A percentile compares a stretch with the other conserved stretches of the same genome.
These are phyloP conservation scores for Pleuronectes platessa DNA, from an alignment of 2,113 vertebrate genomes.

Conservation along the genomic window DNA sequence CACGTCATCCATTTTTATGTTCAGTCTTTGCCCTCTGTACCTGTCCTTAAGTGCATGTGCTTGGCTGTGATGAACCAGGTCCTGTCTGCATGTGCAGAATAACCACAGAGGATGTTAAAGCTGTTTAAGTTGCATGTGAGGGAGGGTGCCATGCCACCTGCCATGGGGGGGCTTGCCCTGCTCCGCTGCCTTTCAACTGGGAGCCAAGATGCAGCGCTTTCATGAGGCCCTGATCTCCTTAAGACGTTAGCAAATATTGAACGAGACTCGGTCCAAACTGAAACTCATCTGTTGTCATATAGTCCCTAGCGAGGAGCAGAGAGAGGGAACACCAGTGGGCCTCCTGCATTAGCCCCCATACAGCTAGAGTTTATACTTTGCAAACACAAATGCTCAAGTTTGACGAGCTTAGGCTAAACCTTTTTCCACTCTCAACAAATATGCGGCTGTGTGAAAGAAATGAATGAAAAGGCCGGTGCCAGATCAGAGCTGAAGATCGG, in stretches of 20 bases:
- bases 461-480: conserved; percentile 37
- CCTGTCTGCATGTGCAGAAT: conserved; percentile 9
- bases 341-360: conserved; percentile 60
- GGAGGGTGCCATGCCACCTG: conserved; percentile 73
- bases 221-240: conserved; percentile 78
- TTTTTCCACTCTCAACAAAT: conserved; percentile 69
- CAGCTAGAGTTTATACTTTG: conserved; percentile 71
- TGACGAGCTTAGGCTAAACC: conserved; percentile 72
- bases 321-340: conserved; percentile 52
- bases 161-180: conserved; percentile 66
- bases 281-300: conserved; percentile 79
- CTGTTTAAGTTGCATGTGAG: conserved; percentile 65
- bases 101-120: conserved; percentile 56
- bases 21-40: neutral
- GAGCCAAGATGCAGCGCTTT: conserved; percentile 76
- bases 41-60: neutral
- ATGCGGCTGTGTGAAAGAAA: conserved; percentile 48
- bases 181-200: conserved; percentile 72
- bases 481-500: conserved; percentile 41
- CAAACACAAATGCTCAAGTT: conserved; percentile 76
- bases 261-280: conserved; percentile 72
- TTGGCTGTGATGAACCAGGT: neutral
- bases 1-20: neutral
- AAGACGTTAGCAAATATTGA: conserved; percentile 79
- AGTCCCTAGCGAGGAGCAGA: conserved; percentile 50